phyloP scores from a whole-genome alignment of 2,888 invertebrate species.

The Diplolepis rosae region DNA sequence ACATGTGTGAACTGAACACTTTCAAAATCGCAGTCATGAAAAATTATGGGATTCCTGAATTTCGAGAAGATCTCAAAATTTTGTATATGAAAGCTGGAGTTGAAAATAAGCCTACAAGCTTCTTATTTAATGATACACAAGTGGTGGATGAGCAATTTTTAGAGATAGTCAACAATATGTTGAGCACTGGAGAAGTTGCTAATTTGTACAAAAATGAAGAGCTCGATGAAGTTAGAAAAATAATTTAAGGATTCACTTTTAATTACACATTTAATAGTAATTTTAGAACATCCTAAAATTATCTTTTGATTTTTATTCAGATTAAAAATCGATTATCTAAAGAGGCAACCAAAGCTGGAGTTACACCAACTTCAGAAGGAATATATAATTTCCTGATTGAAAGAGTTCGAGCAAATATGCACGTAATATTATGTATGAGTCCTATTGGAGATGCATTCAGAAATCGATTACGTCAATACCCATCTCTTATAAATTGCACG shows the following conservation, averaged over 20 bases:
- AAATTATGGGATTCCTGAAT: conserved; percentile 85
- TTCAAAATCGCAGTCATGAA: conserved; percentile 88
- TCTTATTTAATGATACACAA: conserved; percentile 91
- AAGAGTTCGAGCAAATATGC: conserved; percentile 84
- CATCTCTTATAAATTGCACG: conserved; percentile 89
- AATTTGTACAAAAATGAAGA: conserved; percentile 92
- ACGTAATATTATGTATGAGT: conserved; percentile 90
- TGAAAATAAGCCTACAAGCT: conserved; percentile 83
- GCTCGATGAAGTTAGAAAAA: conserved; percentile 85
- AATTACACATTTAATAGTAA: too few relatives aligned
- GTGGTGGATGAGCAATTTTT: conserved; percentile 89
- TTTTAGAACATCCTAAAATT: too few relatives aligned
- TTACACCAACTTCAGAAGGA: conserved; percentile 80
- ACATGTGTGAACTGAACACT: conserved; percentile 85
- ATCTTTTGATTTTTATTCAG: conserved; percentile 68
- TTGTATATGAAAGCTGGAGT: conserved; percentile 85
- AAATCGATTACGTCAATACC: conserved; percentile 89
- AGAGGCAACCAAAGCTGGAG: conserved; percentile 76
- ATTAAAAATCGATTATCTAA: conserved; percentile 78
- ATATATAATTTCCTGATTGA: conserved; percentile 86
- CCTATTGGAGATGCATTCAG: conserved; percentile 91
- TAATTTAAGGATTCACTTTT: too few relatives aligned
- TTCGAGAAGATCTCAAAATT: conserved; percentile 86
- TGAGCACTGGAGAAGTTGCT: conserved; percentile 91
- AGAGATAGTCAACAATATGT: conserved; percentile 91